Conservation (phyloP, 2,113 vertebrate species). For the Trogon melanurus region DNA sequence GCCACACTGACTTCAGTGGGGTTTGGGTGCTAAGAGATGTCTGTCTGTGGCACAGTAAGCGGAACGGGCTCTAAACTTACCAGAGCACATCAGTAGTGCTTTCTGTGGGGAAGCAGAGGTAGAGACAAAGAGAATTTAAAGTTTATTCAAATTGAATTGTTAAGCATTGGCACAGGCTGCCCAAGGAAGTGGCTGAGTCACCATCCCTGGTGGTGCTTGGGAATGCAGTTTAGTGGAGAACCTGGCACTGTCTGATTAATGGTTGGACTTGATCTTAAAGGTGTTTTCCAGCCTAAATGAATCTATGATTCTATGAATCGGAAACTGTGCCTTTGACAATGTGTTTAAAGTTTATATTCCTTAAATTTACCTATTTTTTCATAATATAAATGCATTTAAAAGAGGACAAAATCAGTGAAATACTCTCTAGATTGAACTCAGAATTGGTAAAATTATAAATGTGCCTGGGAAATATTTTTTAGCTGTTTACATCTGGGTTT, state of each 20-base stretch:
- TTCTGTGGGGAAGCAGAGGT: not conserved
- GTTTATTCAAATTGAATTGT: not conserved
- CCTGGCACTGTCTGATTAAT: no score
- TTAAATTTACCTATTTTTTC: not conserved
- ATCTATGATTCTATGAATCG: not conserved
- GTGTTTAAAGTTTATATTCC: not conserved
- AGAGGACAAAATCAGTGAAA: not conserved
- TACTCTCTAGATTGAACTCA: not conserved
- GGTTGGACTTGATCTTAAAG: no score
- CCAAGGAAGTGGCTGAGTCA: no score
- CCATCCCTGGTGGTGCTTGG: no score
- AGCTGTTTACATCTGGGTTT: not conserved
- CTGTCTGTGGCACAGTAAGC: not conserved
- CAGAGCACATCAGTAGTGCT: not conserved
- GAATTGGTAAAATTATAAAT: not conserved
- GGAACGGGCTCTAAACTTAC: not conserved
- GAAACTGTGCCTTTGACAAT: not conserved
- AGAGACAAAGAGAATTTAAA: not conserved
- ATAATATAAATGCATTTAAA: not conserved
- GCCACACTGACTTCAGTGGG: not conserved
- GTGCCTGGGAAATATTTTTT: not conserved
- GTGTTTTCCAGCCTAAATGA: no score
- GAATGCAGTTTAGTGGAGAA: no score
- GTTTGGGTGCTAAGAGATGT: not conserved
- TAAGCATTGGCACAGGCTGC: no score